A percentile compares a stretch with the other conserved stretches of the same genome.
Conservation (phyloP, 2,888 invertebrate species). For the Nymphalis c-album region DNA sequence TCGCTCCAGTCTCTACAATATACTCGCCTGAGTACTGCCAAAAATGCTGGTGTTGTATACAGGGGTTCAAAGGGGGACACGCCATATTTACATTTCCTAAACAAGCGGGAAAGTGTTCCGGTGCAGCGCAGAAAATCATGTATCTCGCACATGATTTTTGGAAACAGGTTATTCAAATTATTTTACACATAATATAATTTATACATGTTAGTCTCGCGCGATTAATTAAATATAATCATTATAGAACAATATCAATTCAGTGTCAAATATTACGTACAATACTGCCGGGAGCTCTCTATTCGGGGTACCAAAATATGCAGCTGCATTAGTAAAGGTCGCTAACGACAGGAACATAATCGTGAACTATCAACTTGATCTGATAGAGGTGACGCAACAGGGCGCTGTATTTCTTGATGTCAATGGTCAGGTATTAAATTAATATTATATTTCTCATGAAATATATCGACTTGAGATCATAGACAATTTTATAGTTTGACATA, state of each 20-base stretch:
- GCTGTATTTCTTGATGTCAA: constrained; percentile 90
- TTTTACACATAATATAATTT: not conserved
- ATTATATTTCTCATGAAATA: no score
- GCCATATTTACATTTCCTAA: constrained; percentile 95
- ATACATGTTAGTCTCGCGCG: no score
- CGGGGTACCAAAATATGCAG: constrained; percentile 94
- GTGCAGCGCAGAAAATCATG: constrained; percentile 97
- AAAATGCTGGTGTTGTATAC: constrained; percentile 86
- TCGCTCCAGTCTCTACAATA: constrained; percentile 90
- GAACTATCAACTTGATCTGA: constrained; percentile 86
- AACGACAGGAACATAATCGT: constrained; percentile 86
- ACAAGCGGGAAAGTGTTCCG: constrained; percentile 95
- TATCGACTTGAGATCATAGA: no score
- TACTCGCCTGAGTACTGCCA: constrained; percentile 91
- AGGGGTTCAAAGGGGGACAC: constrained; percentile 86
- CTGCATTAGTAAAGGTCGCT: constrained; percentile 86
- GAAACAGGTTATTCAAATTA: constrained; percentile 80
- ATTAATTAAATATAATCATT: constrained; percentile 24
- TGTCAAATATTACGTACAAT: constrained; percentile 89
- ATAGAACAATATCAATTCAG: constrained; percentile 85
- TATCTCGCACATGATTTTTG: constrained; percentile 94
- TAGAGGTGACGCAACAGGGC: constrained; percentile 86
- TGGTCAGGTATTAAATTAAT: constrained; percentile 48
- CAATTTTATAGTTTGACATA: no score
- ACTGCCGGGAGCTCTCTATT: constrained; percentile 92